Evolutionary conservation across 2,797 vertebrate species (phyloP).

Genomic region (Pantherophis alleghaniensis): DNA sequence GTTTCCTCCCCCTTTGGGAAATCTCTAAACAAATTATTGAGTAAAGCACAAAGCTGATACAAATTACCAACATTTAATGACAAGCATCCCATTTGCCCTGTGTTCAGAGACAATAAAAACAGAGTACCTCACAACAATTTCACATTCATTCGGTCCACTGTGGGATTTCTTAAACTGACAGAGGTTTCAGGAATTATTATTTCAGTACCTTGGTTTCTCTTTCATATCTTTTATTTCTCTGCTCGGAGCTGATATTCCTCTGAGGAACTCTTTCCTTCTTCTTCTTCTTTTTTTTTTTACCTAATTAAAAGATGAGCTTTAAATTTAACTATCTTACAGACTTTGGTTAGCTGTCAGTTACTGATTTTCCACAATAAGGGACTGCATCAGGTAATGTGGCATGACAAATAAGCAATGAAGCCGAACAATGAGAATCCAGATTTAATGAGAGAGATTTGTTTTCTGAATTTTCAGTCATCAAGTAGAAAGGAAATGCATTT

Average conservation of each 20-base stretch:
- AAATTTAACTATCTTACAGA: not conserved
- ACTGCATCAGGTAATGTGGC: not conserved
- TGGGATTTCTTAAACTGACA: conserved; percentile 19
- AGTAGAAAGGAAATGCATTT: not conserved
- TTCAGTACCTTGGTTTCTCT: not conserved
- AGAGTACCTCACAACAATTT: conserved; percentile 23
- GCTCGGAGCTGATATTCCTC: not conserved
- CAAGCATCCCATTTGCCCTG: conserved; percentile 10
- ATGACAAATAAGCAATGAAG: not conserved
- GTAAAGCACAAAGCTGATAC: not conserved
- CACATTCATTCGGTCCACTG: too few relatives aligned
- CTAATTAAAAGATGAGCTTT: not conserved
- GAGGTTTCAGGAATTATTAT: not conserved
- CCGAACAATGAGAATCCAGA: accelerated
- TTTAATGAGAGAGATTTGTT: conserved; percentile 3
- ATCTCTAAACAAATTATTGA: not conserved
- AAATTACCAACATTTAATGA: conserved; percentile 30
- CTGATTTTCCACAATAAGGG: not conserved
- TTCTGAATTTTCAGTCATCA: not conserved
- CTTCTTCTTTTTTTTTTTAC: not conserved
- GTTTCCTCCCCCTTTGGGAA: conserved; percentile 14
- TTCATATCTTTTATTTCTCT: conserved; percentile 7
- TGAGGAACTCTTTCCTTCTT: not conserved
- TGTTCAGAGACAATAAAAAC: conserved; percentile 18
- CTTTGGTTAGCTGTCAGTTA: not conserved